Base-by-base conservation (phyloP, 2,888 invertebrate genomes). In the Pyralis farinalis region DNA sequence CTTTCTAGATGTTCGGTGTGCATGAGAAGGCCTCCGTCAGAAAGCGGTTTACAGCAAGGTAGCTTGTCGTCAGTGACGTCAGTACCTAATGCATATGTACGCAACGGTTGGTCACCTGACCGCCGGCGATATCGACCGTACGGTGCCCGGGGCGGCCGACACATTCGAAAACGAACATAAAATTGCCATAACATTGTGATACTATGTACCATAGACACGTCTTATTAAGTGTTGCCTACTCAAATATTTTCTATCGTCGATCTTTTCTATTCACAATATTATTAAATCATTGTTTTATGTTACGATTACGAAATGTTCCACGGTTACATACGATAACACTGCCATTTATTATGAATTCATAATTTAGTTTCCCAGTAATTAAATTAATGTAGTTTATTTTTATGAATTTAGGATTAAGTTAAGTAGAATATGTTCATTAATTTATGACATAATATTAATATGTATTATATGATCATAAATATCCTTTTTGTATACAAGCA, bases 1-100 rank as follows among this genome's bases (percentile, higher is more conserved):
- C 36, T 31, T 21, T 21, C 30, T 50, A 88, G 88, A 57, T 88
- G 88, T 53, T 50, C 83, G 35, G 88, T 88, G 28, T 88, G 87
- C 45, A 85, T 80, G 71, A 64, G 84, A 45, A 63, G 71, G 16
- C 69, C 69, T 51, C 76, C 76, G 3, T 64, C 64, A 1, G 16
- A 3, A 2, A 16, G 16, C 16, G 16, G 16, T 16, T 16, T 16
- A 4, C 3, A 4, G 2, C 16, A 16, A 16, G 16, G 16, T 3
- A 16, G 16, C 16, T 16, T 16, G 7, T 8, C 33, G 1, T 33
- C 39, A 5, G 67, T 87, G 27, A 63, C 63, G 42, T 56, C 70
- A 0, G 85, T 85, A 37, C 85, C 86, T 6, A 80, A 75, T 42
- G 75, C 71, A 4, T 73, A 69, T 36, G 64, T 66, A 43, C 67